Base-by-base conservation (phyloP, 1,140 invertebrate genomes). In the Ostrea denselamellosa region DNA sequence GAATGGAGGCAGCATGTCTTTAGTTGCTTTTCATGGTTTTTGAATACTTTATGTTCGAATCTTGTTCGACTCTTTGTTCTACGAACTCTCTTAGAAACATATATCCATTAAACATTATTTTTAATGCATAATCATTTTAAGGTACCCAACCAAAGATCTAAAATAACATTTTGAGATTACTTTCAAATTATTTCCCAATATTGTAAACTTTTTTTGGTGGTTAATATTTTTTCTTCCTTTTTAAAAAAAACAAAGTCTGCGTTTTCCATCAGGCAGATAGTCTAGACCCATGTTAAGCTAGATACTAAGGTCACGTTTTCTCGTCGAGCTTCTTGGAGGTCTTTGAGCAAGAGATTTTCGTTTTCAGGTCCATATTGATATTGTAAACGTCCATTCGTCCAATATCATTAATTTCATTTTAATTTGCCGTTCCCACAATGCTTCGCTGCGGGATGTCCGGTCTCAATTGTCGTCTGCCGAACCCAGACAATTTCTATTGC, bases 371-470 rank as follows among this genome's bases (percentile, higher is more conserved):
- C 68, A 77, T 77, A 77, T 28, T 77, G 68, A 28, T 77, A 77
- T 77, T 77, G 68, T 77, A 77, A 77, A 77, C 68, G 28, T 77
- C 22, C 68, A 77, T 77, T 77, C 25, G 68, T 28, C 25, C 68
- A 77, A 77, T 28, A 28, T 77, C 25, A 34, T 77, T 77, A 77
- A 77, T 77, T 77, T 77, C 28, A 34, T 77, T 77, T 77, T 77
- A 77, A 77, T 77, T 77, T 77, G 68, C 68, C 68, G 22, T 28
- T 77, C 68, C 68, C 68, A 77, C 68, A 77, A 77, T 77, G 68
- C 68, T 25, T 34, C 68, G 12, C 68, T 77, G 68, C 68, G 68
- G 68, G 68, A 77, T 8, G 68, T 77, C 25, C 25, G 68, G 10
- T 28, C 22, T 34, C 25, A 10, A 77, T 77, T 77, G 68, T 77